Evolutionary conservation across 2,113 vertebrate species (phyloP), one percentile per base, ranked within the genome.

Genomic region (Pangasianodon gigas): DNA sequence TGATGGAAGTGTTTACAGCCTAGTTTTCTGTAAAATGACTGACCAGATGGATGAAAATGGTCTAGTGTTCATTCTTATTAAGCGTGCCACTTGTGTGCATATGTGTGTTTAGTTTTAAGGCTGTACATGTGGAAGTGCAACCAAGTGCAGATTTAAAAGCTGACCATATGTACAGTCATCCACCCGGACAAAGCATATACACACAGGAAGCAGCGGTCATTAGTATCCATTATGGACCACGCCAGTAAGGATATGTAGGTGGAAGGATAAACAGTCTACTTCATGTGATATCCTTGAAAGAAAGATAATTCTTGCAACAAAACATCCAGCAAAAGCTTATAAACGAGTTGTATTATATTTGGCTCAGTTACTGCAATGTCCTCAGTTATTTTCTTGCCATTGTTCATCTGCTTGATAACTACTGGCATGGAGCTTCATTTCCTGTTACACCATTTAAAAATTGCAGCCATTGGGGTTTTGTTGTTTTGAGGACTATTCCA

Each of bases 151-250:
- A 54, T 86, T 69, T 90, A 29, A 82, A 84, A 80, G 44, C 82
- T 65, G 44, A 79, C 69, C 88, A 80, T 60, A 85, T 89, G 83
- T 58, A 85, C 54, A 37, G 69, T 77, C 44, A 29, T 60, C 56
- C 56, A 79, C 10, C 85, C 11, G 1, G 88, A 79, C 41, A 54
- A 62, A 87, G 18, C 75, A 44, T 41, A 51, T 56, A 54, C 84
- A 87, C 84, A 82, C 89, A 90, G 89, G 89, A 89, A 86, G 74
- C 71, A 79, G 58, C 16, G 0, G 14, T 81, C 32, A 52, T 81
- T 69, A 86, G 58, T 82, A 87, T 86, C 60, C 85, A 82, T 90
- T 86, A 90, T 87, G 52, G 56, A 41, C 16, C 58, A 69, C 9
- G 21, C 14, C 32, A n/a, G 60, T 86, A 52, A 86, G 18, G 44